Conservation (phyloP, 1,140 invertebrate species). For the Mercenaria mercenaria region DNA sequence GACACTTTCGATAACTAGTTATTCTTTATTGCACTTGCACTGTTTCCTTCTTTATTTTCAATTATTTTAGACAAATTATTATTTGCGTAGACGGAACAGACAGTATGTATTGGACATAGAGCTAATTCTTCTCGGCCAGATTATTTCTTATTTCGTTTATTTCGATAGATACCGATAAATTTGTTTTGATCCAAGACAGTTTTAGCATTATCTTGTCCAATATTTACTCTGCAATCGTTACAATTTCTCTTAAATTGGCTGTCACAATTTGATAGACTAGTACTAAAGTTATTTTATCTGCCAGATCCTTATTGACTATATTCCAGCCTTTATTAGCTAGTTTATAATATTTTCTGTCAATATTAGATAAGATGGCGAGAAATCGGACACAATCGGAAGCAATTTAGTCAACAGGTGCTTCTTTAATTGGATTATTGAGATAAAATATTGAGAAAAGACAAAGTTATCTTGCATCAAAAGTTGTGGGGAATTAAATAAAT, state of each 20-base stretch:
- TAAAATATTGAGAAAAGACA: conserved; percentile 16
- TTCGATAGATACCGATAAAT: background rate
- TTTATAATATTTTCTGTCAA: conserved; percentile 48
- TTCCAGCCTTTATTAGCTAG: background rate
- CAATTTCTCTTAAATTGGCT: conserved; percentile 10
- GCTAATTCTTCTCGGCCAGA: no score
- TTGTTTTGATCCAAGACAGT: background rate
- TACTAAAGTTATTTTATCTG: conserved; percentile 30
- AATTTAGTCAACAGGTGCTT: conserved; percentile 35
- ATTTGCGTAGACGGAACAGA: background rate
- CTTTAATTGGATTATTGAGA: conserved; percentile 32
- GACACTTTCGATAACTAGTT: background rate
- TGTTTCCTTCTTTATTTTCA: background rate
- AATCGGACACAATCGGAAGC: background rate
- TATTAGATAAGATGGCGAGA: conserved; percentile 13
- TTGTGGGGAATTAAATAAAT: background rate
- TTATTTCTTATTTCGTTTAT: background rate
- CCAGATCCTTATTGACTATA: background rate
- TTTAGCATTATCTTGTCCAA: background rate
- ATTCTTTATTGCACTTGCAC: background rate
- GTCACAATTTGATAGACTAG: background rate
- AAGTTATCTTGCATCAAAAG: conserved; percentile 21
- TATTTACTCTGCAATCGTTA: conserved; percentile 12
- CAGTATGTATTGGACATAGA: no score
- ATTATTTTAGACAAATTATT: conserved; percentile 25